Evolutionary conservation across 2,113 vertebrate genomes (phyloP).

Genomic region (Myotis brandtii): DNA sequence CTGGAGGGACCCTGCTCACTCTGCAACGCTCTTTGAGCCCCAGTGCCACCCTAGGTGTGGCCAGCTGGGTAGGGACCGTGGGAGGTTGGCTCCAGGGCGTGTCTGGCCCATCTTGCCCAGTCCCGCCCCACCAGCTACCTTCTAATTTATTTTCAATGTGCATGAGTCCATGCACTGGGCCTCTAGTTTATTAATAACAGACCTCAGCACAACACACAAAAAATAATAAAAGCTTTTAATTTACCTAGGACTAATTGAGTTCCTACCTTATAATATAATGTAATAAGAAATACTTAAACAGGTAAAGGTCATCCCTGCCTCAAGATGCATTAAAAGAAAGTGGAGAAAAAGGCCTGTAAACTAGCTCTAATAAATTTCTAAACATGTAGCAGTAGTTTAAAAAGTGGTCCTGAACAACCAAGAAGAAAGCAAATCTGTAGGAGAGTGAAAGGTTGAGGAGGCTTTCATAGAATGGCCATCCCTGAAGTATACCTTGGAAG

Average conservation of each 20-base stretch:
- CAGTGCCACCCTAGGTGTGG: too few relatives aligned
- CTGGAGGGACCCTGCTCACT: too few relatives aligned
- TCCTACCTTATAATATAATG: not conserved
- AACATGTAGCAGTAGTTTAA: not conserved
- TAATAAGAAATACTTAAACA: not conserved
- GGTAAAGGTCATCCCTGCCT: not conserved
- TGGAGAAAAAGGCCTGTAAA: not conserved
- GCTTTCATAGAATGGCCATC: not conserved
- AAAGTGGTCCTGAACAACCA: not conserved
- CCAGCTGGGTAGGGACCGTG: too few relatives aligned
- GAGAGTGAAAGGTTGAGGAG: not conserved
- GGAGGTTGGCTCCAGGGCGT: too few relatives aligned
- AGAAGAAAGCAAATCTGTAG: not conserved
- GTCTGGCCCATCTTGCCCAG: too few relatives aligned
- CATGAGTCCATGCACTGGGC: too few relatives aligned
- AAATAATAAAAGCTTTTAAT: not conserved
- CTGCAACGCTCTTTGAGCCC: too few relatives aligned
- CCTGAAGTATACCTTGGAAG: not conserved
- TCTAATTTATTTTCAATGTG: too few relatives aligned
- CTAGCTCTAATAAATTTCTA: not conserved
- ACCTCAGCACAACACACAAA: not conserved
- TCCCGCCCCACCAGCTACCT: too few relatives aligned
- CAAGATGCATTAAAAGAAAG: not conserved
- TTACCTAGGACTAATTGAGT: not conserved
- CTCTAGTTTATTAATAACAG: not conserved